phyloP scores from a whole-genome alignment of 2,797 vertebrate species.

The Eulemur mongoz region DNA sequence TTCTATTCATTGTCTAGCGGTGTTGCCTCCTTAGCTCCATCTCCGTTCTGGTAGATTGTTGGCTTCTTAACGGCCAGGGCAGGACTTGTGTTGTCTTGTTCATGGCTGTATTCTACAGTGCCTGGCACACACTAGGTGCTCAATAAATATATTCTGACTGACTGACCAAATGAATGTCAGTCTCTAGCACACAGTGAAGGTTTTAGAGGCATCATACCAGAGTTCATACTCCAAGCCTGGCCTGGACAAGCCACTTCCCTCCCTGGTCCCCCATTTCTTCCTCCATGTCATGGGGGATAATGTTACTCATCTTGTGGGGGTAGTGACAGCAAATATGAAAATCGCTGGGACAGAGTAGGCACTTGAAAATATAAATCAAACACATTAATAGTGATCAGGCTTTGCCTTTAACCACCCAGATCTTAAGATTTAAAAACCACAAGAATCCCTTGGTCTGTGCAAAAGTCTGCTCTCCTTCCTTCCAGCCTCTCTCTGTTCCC shows the following conservation, averaged over 20 bases:
- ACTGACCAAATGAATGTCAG: background rate
- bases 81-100: background rate
- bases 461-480: background rate
- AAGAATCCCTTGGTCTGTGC: background rate
- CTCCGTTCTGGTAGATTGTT: background rate
- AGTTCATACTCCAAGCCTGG: background rate
- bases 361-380: background rate
- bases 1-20: too few species aligned
- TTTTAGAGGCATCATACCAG: background rate
- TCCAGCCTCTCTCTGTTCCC: background rate
- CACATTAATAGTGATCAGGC: background rate
- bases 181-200: background rate
- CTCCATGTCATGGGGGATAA: background rate
- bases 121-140: background rate
- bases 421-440: background rate
- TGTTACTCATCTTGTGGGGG: background rate
- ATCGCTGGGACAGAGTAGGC: background rate
- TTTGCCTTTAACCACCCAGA: background rate
- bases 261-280: background rate
- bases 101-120: background rate
- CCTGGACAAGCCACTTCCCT: background rate
- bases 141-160: background rate
- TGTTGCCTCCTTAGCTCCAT: background rate
- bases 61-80: background rate
- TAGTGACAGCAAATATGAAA: background rate